These are phyloP conservation scores for Fulmarus glacialis DNA, from an alignment of 2,113 vertebrate species.

Conservation along the genomic window DNA sequence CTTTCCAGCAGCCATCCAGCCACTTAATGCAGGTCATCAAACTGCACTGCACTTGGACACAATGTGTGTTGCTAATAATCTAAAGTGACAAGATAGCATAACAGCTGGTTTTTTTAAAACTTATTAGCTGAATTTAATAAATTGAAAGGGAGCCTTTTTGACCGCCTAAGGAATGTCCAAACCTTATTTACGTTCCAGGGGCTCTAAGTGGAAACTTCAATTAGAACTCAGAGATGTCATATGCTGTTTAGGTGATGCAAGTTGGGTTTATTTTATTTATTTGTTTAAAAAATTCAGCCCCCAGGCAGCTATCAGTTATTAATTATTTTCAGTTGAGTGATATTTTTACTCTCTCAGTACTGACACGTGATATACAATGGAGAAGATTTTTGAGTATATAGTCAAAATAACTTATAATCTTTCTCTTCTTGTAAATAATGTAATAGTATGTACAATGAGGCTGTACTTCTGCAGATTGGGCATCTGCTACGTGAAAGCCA, in stretches of 20 bases:
- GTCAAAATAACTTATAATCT: background rate
- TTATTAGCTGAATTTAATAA: slow-evolving; percentile 4
- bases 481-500: background rate
- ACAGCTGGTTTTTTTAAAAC: background rate
- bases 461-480: background rate
- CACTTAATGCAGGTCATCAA: background rate
- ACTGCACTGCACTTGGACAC: background rate
- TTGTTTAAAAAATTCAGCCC: background rate
- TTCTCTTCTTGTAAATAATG: background rate
- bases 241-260: background rate
- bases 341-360: background rate
- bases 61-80: background rate
- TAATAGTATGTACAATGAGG: background rate
- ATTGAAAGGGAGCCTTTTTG: background rate
- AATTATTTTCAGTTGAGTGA: background rate
- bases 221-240: background rate
- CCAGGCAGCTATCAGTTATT: background rate
- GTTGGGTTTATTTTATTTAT: background rate
- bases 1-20: background rate
- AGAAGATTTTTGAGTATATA: background rate
- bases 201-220: background rate
- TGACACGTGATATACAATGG: background rate
- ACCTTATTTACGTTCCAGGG: background rate
- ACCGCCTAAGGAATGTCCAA: background rate
- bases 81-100: slow-evolving; percentile 23